phyloP scores from a whole-genome alignment of 2,113 vertebrate species.

The Mormyrus lacerda region DNA sequence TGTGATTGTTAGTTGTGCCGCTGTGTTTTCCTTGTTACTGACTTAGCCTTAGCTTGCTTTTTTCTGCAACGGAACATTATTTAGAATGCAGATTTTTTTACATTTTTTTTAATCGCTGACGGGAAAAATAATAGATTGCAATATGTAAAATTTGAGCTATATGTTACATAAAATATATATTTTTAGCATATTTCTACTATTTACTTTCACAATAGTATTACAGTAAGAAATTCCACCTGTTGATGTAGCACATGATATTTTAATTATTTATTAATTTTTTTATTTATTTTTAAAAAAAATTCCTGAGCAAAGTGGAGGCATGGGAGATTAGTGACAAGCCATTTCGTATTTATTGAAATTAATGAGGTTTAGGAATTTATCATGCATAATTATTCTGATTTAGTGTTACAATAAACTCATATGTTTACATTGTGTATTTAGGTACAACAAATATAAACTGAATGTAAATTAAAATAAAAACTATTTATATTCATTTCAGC shows the following conservation, averaged over 20 bases:
- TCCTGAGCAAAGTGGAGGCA: background rate
- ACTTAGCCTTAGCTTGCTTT: background rate
- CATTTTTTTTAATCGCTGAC: background rate
- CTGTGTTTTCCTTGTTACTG: background rate
- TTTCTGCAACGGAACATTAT: background rate
- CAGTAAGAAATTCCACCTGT: slow-evolving; percentile 18
- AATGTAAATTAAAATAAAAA: slow-evolving; percentile 21
- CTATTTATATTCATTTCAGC: slow-evolving; percentile 13
- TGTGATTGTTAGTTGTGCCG: background rate
- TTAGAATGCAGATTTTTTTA: background rate
- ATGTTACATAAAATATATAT: slow-evolving; percentile 20
- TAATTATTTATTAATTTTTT: background rate
- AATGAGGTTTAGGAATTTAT: background rate
- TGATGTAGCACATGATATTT: slow-evolving; percentile 12
- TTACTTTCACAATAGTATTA: slow-evolving; percentile 50
- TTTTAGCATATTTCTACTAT: slow-evolving; percentile 15
- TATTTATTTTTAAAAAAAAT: background rate
- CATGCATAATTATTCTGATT: slow-evolving; percentile 5
- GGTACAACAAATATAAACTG: background rate
- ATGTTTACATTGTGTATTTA: background rate
- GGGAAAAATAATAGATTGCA: slow-evolving; percentile 27
- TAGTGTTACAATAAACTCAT: background rate
- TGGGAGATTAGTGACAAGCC: background rate
- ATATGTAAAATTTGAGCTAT: slow-evolving; percentile 29
- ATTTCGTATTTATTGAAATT: background rate